phyloP scores from a whole-genome alignment of 2,888 invertebrate genomes.

The Hypercompe scribonia region DNA sequence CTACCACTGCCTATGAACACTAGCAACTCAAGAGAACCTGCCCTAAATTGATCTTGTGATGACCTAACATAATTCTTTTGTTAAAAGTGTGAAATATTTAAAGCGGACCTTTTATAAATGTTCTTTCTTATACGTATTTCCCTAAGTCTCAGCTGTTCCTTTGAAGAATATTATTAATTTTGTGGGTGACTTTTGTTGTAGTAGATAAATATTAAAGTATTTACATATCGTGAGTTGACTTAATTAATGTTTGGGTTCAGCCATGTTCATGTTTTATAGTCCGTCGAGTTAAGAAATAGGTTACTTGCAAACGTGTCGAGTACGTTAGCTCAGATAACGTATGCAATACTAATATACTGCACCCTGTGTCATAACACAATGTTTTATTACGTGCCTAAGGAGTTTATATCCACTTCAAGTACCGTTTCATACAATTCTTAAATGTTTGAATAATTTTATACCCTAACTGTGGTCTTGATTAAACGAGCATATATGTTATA shows the following conservation, averaged over 20 bases:
- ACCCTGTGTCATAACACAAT: slow-evolving; percentile 4
- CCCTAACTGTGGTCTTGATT: background rate
- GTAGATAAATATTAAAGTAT: background rate
- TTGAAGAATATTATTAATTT: background rate
- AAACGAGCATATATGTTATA: background rate
- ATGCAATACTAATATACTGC: slow-evolving; percentile 10
- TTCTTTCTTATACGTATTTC: background rate
- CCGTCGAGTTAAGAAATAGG: background rate
- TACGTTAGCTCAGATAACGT: slow-evolving; percentile 9
- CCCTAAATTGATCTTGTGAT: no score
- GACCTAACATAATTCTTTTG: background rate
- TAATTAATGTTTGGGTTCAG: background rate
- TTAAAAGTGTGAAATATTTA: background rate
- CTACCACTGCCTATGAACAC: no score
- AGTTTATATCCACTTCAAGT: slow-evolving; percentile 1
- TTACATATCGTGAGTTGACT: background rate
- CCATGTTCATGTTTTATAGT: background rate
- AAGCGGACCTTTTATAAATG: no score
- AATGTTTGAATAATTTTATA: background rate
- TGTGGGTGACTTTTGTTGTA: background rate
- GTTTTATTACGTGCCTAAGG: slow-evolving; percentile 5
- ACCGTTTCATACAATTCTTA: background rate
- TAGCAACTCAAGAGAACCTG: no score
- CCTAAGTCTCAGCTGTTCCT: background rate
- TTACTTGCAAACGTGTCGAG: slow-evolving; percentile 1